Percentiles rank a stretch among this genome's conserved stretches.
Conservation (phyloP, 2,888 invertebrate genomes). For the Catocala fraxini region DNA sequence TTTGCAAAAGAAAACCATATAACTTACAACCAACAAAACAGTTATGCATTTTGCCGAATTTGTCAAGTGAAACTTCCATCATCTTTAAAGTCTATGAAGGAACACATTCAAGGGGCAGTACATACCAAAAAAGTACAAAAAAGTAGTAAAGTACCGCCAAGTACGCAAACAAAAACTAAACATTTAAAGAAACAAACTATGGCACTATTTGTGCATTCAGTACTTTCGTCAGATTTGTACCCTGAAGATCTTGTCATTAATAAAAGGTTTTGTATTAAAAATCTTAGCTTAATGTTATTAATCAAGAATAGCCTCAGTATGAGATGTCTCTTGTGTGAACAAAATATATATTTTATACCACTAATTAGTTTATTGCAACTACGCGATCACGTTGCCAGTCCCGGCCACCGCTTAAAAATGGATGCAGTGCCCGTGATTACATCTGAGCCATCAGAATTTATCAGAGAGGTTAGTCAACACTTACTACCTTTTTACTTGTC, state of each 20-base stretch:
- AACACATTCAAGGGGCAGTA: conserved; percentile 54
- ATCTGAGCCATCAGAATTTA: conserved; percentile 30
- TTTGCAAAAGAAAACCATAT: conserved; percentile 53
- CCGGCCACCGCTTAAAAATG: too few relatives aligned
- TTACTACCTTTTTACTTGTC: too few relatives aligned
- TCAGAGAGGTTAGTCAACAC: conserved; percentile 39
- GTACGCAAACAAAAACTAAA: too few relatives aligned
- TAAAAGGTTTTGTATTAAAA: neutral
- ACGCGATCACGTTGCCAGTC: too few relatives aligned
- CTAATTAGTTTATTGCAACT: too few relatives aligned
- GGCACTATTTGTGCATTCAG: too few relatives aligned
- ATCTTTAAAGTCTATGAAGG: conserved; percentile 52
- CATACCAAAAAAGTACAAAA: conserved; percentile 52
- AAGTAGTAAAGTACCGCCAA: too few relatives aligned
- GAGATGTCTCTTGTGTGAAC: conserved; percentile 43
- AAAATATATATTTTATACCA: conserved; percentile 8
- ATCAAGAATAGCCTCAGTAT: neutral
- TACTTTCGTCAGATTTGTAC: too few relatives aligned
- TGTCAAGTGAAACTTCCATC: conserved; percentile 53
- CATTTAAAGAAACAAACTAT: too few relatives aligned
- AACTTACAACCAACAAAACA: conserved; percentile 43
- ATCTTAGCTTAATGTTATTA: neutral
- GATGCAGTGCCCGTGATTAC: conserved; percentile 18
- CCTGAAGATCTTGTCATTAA: neutral
- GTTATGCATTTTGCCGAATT: conserved; percentile 48